Conservation (phyloP, 2,888 invertebrate species). For the Baronia brevicornis region DNA sequence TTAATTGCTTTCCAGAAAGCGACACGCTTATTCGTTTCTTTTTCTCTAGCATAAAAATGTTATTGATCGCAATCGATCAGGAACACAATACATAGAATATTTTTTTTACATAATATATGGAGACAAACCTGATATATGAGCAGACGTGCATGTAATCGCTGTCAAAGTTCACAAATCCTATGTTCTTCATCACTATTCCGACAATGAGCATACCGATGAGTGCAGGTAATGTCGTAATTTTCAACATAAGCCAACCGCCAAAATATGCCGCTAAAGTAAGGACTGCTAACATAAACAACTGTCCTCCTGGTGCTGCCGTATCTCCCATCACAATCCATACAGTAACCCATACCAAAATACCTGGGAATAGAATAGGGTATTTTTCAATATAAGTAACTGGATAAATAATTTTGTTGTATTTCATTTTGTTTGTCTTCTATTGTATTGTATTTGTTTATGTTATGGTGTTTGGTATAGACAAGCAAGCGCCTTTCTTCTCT, state of each 20-base stretch:
- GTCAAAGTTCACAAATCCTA: slow-evolving; percentile 83
- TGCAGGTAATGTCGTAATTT: slow-evolving; percentile 85
- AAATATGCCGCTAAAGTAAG: slow-evolving; percentile 86
- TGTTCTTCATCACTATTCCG: slow-evolving; percentile 83
- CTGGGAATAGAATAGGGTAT: slow-evolving; percentile 45
- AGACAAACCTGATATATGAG: slow-evolving; percentile 79
- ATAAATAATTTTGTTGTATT: no score
- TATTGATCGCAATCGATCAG: neutral
- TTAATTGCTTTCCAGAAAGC: no score
- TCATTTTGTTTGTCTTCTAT: no score
- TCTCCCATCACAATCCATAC: slow-evolving; percentile 85
- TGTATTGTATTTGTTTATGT: no score
- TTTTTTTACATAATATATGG: no score
- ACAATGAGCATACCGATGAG: slow-evolving; percentile 91
- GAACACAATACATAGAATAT: no score
- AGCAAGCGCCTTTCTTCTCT: no score
- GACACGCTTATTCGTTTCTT: no score
- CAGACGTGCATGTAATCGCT: slow-evolving; percentile 79
- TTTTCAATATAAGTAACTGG: no score
- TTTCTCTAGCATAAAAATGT: no score
- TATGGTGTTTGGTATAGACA: no score
- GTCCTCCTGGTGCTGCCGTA: slow-evolving; percentile 89
- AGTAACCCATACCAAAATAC: slow-evolving; percentile 84
- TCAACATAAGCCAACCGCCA: slow-evolving; percentile 87
- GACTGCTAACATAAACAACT: slow-evolving; percentile 84